Base-by-base conservation (phyloP, 2,797 vertebrate genomes). In the Pangasius djambal region DNA sequence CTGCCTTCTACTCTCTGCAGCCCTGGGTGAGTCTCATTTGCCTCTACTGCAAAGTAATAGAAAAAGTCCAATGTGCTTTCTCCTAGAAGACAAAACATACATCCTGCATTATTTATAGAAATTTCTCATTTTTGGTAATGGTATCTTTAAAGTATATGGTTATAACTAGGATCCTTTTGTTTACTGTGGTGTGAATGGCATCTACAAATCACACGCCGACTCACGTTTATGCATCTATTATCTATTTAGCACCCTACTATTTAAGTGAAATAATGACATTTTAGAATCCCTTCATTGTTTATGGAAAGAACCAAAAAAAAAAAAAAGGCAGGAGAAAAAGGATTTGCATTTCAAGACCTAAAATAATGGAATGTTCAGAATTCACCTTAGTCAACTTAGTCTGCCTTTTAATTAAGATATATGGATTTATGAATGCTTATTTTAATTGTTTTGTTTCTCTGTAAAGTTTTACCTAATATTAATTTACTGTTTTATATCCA, bases 41-140 rank as follows among this genome's bases (percentile, higher is more conserved):
- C 85, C 9, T 95, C 93, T 37, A 93, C 94, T 83, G 97, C 97
- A 93, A 98, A 97, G 89, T 97, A 95, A 92, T 97, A 97, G 83
- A 98, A 94, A 93, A 98, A 98, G 92, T 98, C 97, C 79, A 98
- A 92, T 77, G 91, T 93, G 91, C 97, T 97, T 91, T 95, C 96
- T 88, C 96, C 97, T 98, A 93, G 22, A 8, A 59, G 18, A 89
- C 31, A 85, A 25, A 63, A 61, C 1, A 70, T 6, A 34, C n/a
- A 75, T 31, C 18, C 12, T 44, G 16, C 25, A 1, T 4, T 34
- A 18, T 67, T 74, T 44, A 74, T 48, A 15, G 9, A 6, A 31
- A 52, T 78, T 78, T 16, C 18, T 50, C 25, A 28, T n/a, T 13
- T 50, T 77, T 2, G 13, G 2, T 34, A 57, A 79, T 37, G 78